Evolutionary conservation across 2,888 invertebrate genomes (phyloP), one percentile per base, ranked within the genome.

Genomic region (Encarsia formosa): DNA sequence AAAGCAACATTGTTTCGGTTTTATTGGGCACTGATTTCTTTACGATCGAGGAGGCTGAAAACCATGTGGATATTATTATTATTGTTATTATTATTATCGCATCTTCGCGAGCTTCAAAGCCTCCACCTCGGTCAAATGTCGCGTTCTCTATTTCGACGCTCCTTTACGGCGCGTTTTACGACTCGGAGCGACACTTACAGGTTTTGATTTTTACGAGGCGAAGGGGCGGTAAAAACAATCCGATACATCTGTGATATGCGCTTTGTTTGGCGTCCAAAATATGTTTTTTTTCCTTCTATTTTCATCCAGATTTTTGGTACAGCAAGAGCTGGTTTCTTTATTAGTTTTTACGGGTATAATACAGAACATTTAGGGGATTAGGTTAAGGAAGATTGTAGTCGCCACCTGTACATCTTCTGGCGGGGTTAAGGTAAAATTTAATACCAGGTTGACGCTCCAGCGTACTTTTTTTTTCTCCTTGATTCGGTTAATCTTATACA

Each of bases 341-440:
- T 73, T 73, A 73, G 69, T 71, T 73, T 73, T 73, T 73, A 73
- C 67, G 73, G 71, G 69, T 66, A 69, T 71, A 71, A 72, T 73
- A 73, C 70, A 73, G 72, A 71, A 70, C 69, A 70, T 68, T 73
- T 72, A 71, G 69, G 71, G 65, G 71, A 71, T 71, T 73, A 73
- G 70, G 61, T 70, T 71, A n/a, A n/a, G n/a, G n/a, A n/a, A n/a
- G n/a, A n/a, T n/a, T n/a, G n/a, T n/a, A n/a, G n/a, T n/a, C n/a
- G n/a, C n/a, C n/a, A n/a, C n/a, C n/a, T n/a, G n/a, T n/a, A n/a
- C n/a, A n/a, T n/a, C n/a, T n/a, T n/a, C n/a, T n/a, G n/a, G n/a
- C n/a, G n/a, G n/a, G n/a, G n/a, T n/a, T n/a, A n/a, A n/a, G n/a
- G n/a, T n/a, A n/a, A n/a, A n/a, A 73, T 73, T 73, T 71, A 73